Conservation (phyloP, 2,797 vertebrate species). For the Dromococcyx pavoninus region DNA sequence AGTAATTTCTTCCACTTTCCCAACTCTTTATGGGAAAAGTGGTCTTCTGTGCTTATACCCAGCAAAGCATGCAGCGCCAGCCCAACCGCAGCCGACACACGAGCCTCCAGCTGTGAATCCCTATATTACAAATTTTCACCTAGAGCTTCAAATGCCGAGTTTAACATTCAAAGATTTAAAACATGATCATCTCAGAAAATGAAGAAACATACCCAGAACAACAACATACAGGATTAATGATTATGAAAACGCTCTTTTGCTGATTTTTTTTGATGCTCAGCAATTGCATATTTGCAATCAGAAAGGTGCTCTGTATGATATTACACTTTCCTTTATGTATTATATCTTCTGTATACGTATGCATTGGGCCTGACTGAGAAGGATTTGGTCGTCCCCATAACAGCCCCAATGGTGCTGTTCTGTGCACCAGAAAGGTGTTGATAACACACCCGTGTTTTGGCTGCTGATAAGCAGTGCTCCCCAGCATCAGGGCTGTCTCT, state of each 20-base stretch:
- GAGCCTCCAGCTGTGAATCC: slow-evolving; percentile 44
- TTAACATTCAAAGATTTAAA: neutral
- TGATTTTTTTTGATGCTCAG: neutral
- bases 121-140: neutral
- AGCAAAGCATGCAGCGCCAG: neutral
- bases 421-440: too few species aligned
- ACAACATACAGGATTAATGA: neutral
- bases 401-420: too few species aligned
- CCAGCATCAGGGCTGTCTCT: too few species aligned
- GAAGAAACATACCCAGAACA: neutral
- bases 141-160: neutral
- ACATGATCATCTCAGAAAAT: neutral
- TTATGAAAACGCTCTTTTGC: neutral
- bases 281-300: neutral
- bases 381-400: too few species aligned
- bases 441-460: too few species aligned
- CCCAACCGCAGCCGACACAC: slow-evolving; percentile 23
- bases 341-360: neutral
- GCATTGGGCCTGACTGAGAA: too few species aligned
- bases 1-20: slow-evolving; percentile 39
- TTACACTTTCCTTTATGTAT: neutral
- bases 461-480: too few species aligned
- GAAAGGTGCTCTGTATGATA: neutral
- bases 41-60: slow-evolving; percentile 1
- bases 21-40: neutral